A percentile compares a stretch with the other conserved stretches of the same genome.
These are phyloP conservation scores for Acrossocheilus wenchowensis DNA, from an alignment of 2,797 vertebrate species.

Conservation along the genomic window DNA sequence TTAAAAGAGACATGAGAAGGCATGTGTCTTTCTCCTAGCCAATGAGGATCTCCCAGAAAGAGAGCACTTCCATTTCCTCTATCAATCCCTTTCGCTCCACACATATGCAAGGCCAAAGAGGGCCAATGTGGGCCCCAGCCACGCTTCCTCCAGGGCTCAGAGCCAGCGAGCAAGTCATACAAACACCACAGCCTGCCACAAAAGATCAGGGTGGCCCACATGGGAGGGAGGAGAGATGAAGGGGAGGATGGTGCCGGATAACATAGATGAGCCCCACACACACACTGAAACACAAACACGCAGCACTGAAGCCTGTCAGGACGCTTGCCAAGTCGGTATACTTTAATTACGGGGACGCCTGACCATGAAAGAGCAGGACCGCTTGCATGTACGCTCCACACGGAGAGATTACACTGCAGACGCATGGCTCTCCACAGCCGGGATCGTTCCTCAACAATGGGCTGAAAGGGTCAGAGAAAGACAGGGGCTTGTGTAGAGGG, in stretches of 20 bases:
- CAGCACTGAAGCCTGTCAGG: conserved; percentile 42
- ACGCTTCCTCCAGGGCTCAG: conserved; percentile 24
- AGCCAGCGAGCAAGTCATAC: conserved; percentile 30
- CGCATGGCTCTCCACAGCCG: conserved; percentile 36
- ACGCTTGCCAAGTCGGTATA: conserved; percentile 44
- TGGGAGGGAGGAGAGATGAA: conserved; percentile 9
- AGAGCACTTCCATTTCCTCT: not conserved
- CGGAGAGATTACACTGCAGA: conserved; percentile 49
- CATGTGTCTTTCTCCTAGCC: conserved; percentile 9
- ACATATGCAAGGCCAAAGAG: conserved; percentile 1
- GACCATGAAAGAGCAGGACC: conserved; percentile 41
- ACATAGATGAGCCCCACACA: conserved; percentile 3
- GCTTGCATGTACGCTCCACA: conserved; percentile 30
- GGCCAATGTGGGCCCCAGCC: conserved; percentile 34
- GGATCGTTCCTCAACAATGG: conserved; percentile 52
- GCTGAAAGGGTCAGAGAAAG: conserved; percentile 41
- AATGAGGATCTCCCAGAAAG: conserved; percentile 7
- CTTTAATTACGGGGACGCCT: conserved; percentile 53
- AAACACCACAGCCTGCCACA: conserved; percentile 34
- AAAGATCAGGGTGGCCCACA: conserved; percentile 44
- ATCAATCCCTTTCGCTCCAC: conserved; percentile 2
- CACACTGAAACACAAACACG: conserved; percentile 13
- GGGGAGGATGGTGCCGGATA: conserved; percentile 24
- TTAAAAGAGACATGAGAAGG: not conserved
- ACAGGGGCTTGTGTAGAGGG: conserved; percentile 24